These are phyloP conservation scores for Ophonus ardosiacus DNA, from an alignment of 2,888 invertebrate genomes.

Conservation along the genomic window DNA sequence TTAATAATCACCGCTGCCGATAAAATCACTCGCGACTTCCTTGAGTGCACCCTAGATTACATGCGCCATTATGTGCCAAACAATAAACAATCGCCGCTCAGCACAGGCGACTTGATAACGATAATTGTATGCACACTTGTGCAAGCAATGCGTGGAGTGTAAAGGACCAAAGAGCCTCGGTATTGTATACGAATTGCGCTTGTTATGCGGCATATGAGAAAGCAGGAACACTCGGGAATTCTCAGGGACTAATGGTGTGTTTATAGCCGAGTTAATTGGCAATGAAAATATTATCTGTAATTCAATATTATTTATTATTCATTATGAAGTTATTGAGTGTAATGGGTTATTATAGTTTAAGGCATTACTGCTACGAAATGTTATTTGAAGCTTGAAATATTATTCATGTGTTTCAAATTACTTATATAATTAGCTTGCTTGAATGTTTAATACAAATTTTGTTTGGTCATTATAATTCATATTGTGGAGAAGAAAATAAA, in stretches of 20 bases:
- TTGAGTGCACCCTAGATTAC: slow-evolving; percentile 25
- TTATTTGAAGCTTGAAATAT: not conserved
- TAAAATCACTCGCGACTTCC: slow-evolving; percentile 33
- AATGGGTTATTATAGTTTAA: slow-evolving; percentile 10
- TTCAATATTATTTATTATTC: slow-evolving; percentile 10
- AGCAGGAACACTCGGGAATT: not conserved
- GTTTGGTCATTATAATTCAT: not conserved
- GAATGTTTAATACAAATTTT: not conserved
- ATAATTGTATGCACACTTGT: slow-evolving; percentile 33
- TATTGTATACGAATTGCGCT: not conserved
- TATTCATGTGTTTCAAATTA: not conserved
- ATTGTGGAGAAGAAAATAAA: too few species aligned
- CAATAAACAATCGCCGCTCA: slow-evolving; percentile 33
- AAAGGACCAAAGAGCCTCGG: not conserved
- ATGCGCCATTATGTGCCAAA: slow-evolving; percentile 23
- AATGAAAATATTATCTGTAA: slow-evolving; percentile 14
- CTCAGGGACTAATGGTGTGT: slow-evolving; percentile 3
- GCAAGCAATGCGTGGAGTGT: slow-evolving; percentile 8
- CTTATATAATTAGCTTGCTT: not conserved
- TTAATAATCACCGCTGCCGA: slow-evolving; percentile 50
- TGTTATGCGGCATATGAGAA: not conserved
- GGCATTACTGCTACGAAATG: not conserved
- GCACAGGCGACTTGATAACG: slow-evolving; percentile 15
- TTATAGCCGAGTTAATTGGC: slow-evolving; percentile 12
- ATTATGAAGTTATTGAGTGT: slow-evolving; percentile 5